These are phyloP conservation scores for Machaerirhynchus nigripectus DNA, from an alignment of 2,113 vertebrate species.

Conservation along the genomic window DNA sequence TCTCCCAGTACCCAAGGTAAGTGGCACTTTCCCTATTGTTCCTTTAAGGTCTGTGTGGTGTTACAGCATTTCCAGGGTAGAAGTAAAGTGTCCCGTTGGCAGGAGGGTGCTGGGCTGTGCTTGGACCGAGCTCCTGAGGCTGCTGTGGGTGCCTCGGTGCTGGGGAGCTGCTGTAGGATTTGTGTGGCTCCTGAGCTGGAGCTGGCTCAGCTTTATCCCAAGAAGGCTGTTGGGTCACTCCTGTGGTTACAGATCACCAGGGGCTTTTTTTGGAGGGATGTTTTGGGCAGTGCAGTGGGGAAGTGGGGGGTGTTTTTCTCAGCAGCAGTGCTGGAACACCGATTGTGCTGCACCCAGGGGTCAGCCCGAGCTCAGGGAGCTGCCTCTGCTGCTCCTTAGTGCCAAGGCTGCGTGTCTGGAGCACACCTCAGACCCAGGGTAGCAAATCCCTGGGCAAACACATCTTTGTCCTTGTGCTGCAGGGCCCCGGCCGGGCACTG, in stretches of 20 bases:
- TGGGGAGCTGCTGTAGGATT: background rate
- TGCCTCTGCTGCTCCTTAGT: fast-evolving
- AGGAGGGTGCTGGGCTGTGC: background rate
- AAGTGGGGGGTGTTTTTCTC: fast-evolving
- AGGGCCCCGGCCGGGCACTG: fast-evolving
- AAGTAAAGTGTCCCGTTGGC: fast-evolving
- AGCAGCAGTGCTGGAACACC: background rate
- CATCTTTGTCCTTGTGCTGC: fast-evolving
- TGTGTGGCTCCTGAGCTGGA: background rate
- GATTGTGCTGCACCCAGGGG: fast-evolving
- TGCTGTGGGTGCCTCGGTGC: fast-evolving
- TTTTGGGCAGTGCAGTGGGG: background rate
- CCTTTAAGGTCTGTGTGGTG: fast-evolving
- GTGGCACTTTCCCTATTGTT: fast-evolving
- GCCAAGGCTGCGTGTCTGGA: fast-evolving
- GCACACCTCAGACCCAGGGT: fast-evolving
- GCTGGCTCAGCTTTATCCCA: background rate
- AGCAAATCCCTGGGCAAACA: background rate
- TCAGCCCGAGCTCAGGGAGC: background rate
- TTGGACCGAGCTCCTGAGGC: fast-evolving
- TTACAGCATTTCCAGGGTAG: fast-evolving
- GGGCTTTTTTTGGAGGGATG: fast-evolving
- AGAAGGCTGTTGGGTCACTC: fast-evolving
- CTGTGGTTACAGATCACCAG: fast-evolving
- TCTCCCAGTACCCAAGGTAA: fast-evolving